Evolutionary conservation across 2,888 invertebrate species (phyloP), one percentile per base, ranked within the genome.

Genomic region (Dyspetes luteomarginatus): DNA sequence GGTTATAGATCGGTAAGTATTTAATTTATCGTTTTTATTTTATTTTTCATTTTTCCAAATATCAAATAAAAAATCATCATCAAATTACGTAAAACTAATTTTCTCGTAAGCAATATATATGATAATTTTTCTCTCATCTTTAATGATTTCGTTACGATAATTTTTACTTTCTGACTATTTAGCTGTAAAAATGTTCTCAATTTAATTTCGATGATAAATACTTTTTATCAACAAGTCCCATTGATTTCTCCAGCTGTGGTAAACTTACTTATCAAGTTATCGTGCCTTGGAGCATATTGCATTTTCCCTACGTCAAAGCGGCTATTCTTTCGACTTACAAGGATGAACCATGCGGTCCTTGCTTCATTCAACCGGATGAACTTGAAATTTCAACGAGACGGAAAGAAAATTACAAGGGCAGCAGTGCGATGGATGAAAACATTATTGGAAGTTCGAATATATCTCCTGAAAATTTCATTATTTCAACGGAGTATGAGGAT

Each of bases 261-360:
- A 89, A 87, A 81, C 69, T 92, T 65, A 88, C 91, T 0, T 92
- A 91, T 69, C 90, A 92, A 84, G 88, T 92, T 1, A 90, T 92
- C 45, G 86, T 90, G 19, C 92, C 92, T 0, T 92, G 91, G 91
- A 92, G 92, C 65, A 90, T 90, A 74, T 78, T 91, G 45, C 88
- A 90, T 41, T 90, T 90, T 78, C 91, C 92, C 4, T 92, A 92
- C 74, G 91, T 92, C 1, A 91, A 92, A 85, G 92, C 91, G 3
- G 91, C 92, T 2, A 89, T 92, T 58, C 85, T 92, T 36, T 91
- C 92, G 4, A 92, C 92, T 0, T 89, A 90, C 78, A 87, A 88
- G 15, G 91, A 91, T 30, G 87, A 92, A 50, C 92, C 91, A 0
- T 92, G 92, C 78, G 92, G 91, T n/a, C 72, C 84, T 22, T 92